Evolutionary conservation across 1,140 invertebrate genomes (phyloP), one percentile per base, ranked within the genome.

Genomic region (Drosophila repletoides): DNA sequence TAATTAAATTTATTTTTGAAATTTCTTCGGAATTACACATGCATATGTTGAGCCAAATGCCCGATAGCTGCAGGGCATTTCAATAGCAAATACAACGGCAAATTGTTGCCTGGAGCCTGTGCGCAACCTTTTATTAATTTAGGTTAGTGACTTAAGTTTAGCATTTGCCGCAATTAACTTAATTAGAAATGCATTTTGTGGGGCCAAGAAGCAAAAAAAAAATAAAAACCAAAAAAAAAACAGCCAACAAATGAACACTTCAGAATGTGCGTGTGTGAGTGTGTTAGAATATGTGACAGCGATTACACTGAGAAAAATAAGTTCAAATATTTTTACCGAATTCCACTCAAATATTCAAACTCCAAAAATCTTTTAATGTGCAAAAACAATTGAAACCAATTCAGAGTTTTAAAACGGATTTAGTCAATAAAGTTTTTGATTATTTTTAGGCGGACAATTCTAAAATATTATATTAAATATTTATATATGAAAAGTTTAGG

Each of bases 81-180:
- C 21, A n/a, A 34, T 12, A 12, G 34, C 28, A 36, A n/a, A n/a
- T n/a, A 33, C 24, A 29, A n/a, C 28, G 51, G 34, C 28, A 15
- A 60, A 26, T 43, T 56, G 17, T 40, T 6, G 17, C 22, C 28
- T 38, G 24, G 29, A 28, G 45, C 15, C 21, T 26, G 12, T 59
- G 33, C 40, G 36, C 60, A 59, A 63, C 41, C 64, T 68, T 68
- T 79, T 86, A 84, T 84, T 84, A 84, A 84, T 86, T 84, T 84
- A 79, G 80, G 80, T 86, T 86, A 86, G 80, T 86, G 75, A 86
- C 75, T 86, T 86, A 80, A 86, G 80, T 76, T 86, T 76, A 86
- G 80, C 80, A 86, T 86, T 86, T 86, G 80, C 80, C 75, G 80
- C 80, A 86, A 86, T 86, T 86, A 86, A 86, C 72, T 86, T 86